Evolutionary conservation across 2,888 invertebrate genomes (phyloP).

Genomic region (Gasteruption jaculator): DNA sequence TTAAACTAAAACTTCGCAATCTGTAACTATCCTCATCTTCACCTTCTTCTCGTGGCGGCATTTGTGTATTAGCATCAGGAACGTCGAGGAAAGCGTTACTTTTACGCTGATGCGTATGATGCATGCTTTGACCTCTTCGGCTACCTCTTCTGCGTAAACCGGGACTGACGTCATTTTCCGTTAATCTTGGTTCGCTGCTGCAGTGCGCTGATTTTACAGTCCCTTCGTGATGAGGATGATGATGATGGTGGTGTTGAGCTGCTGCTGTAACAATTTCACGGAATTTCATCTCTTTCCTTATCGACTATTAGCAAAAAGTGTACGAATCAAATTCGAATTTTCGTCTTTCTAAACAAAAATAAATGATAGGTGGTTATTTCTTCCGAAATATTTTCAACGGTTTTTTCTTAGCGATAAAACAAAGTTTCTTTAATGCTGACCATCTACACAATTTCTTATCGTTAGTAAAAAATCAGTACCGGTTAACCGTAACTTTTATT

Average conservation of each 20-base stretch:
- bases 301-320: too few relatives aligned
- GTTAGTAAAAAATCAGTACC: too few relatives aligned
- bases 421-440: too few relatives aligned
- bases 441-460: too few relatives aligned
- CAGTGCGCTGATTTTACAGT: slow-evolving; percentile 55
- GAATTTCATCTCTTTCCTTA: too few relatives aligned
- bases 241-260: slow-evolving; percentile 27
- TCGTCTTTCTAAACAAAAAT: too few relatives aligned
- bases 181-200: slow-evolving; percentile 65
- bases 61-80: slow-evolving; percentile 56
- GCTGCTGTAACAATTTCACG: too few relatives aligned
- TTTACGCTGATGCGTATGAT: slow-evolving; percentile 59
- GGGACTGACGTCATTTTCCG: slow-evolving; percentile 66
- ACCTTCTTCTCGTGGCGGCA: slow-evolving; percentile 70
- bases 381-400: too few relatives aligned
- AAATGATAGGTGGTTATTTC: too few relatives aligned
- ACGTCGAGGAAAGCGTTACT: slow-evolving; percentile 72
- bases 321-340: too few relatives aligned
- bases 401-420: too few relatives aligned
- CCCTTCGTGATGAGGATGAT: slow-evolving; percentile 49
- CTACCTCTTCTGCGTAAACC: slow-evolving; percentile 63
- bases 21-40: slow-evolving; percentile 86
- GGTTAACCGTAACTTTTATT: too few relatives aligned
- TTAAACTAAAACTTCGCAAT: slow-evolving; percentile 87
- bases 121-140: slow-evolving; percentile 54